A percentile compares a stretch with the other conserved stretches of the same genome.
Evolutionary conservation across 2,888 invertebrate genomes (phyloP).

Genomic region (Ormyrus rosae): DNA sequence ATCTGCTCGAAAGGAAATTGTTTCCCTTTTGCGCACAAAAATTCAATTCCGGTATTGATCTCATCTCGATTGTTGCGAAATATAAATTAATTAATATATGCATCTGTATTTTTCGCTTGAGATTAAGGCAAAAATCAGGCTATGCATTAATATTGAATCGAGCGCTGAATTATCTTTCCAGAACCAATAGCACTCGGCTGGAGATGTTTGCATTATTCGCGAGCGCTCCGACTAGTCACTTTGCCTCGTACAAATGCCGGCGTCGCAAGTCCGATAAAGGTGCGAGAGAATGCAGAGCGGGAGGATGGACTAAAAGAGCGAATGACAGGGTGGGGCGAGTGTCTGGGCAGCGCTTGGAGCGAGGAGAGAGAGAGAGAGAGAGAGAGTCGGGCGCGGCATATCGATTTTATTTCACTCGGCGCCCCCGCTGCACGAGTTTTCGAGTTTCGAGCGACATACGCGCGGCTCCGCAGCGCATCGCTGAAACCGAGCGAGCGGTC

Average conservation of each 20-base stretch:
- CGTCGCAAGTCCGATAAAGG: constrained; percentile 5
- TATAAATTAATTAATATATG: too few relatives aligned
- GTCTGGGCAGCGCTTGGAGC: constrained; percentile 46
- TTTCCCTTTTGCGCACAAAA: too few relatives aligned
- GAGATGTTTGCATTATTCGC: not conserved
- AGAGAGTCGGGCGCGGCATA: constrained; percentile 66
- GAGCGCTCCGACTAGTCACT: too few relatives aligned
- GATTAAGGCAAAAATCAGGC: too few relatives aligned
- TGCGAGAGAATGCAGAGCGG: not conserved
- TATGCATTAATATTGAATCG: too few relatives aligned
- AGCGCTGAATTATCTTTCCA: too few relatives aligned
- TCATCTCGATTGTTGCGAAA: too few relatives aligned
- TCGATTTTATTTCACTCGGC: constrained; percentile 72
- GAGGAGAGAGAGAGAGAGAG: not conserved
- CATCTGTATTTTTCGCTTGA: too few relatives aligned
- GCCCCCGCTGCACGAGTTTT: constrained; percentile 56
- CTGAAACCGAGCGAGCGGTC: constrained; percentile 55
- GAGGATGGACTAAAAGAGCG: not conserved
- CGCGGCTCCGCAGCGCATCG: constrained; percentile 32
- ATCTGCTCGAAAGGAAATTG: too few relatives aligned
- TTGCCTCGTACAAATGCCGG: not conserved
- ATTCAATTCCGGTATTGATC: too few relatives aligned
- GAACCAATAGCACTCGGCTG: too few relatives aligned
- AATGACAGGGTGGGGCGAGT: constrained; percentile 35
- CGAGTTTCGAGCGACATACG: constrained; percentile 58